Evolutionary conservation across 2,888 invertebrate genomes (phyloP).

Genomic region (Lycia hirtaria): DNA sequence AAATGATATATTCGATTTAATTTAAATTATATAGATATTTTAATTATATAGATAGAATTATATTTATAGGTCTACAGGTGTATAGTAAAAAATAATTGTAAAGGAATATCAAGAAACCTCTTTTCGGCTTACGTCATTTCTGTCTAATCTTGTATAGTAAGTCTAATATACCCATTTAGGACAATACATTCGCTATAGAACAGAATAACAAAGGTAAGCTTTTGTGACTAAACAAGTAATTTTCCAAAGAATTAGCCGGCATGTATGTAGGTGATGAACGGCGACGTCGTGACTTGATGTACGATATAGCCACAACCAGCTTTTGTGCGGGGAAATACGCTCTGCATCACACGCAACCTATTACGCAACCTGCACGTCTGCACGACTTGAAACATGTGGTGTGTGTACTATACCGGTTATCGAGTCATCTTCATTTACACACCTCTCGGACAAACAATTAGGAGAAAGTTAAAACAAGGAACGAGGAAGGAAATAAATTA

Average conservation of each 20-base stretch:
- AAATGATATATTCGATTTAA: too few species aligned
- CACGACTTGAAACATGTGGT: conserved; percentile 1
- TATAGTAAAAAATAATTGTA: too few species aligned
- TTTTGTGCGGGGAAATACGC: conserved; percentile 12
- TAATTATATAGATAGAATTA: too few species aligned
- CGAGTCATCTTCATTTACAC: neutral
- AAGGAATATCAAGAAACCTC: too few species aligned
- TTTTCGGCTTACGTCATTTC: too few species aligned
- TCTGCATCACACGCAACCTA: neutral
- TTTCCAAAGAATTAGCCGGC: conserved; percentile 6
- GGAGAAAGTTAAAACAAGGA: neutral
- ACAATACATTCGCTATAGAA: conserved; percentile 2
- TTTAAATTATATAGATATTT: too few species aligned
- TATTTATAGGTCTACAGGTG: too few species aligned
- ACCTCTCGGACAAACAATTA: neutral
- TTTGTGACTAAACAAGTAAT: conserved; percentile 4
- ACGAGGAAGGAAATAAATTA: too few species aligned
- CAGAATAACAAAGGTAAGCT: neutral
- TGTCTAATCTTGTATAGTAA: too few species aligned
- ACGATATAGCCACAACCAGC: neutral
- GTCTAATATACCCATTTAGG: too few species aligned
- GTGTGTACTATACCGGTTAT: neutral
- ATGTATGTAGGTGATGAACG: neutral
- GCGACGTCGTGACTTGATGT: conserved; percentile 12
- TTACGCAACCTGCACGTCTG: neutral